Percentiles rank a stretch among this genome's conserved stretches.
These are phyloP conservation scores for Aselliscus stoliczkanus DNA, from an alignment of 2,797 vertebrate species.

Conservation along the genomic window DNA sequence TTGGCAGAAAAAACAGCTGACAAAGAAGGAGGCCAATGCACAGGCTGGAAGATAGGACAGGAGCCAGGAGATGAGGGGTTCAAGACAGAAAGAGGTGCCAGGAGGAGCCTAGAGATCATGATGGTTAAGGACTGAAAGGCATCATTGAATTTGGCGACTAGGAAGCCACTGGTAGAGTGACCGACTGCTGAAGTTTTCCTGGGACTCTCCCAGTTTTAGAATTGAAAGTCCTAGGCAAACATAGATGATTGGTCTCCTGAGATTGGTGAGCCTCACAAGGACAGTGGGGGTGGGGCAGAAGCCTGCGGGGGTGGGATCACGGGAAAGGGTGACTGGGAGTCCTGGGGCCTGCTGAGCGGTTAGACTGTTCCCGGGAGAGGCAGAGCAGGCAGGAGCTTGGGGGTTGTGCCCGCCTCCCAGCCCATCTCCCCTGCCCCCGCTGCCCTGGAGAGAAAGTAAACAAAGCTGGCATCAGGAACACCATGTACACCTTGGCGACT, in stretches of 20 bases:
- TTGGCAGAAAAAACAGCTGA: not conserved
- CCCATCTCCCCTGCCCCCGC: not conserved
- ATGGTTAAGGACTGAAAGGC: not conserved
- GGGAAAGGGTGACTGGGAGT: not conserved
- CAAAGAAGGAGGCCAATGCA: not conserved
- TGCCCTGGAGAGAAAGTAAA: not conserved
- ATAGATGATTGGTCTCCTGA: not conserved
- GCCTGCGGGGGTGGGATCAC: not conserved
- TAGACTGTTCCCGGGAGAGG: not conserved
- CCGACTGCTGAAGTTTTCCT: not conserved
- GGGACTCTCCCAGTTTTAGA: not conserved
- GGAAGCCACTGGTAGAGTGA: not conserved
- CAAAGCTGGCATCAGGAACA: not conserved
- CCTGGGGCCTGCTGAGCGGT: not conserved
- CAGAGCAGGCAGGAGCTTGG: not conserved
- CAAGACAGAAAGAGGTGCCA: not conserved
- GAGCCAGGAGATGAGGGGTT: not conserved
- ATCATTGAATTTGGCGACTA: not conserved
- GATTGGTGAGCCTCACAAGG: not conserved
- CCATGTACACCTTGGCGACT: not conserved
- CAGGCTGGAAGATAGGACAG: not conserved
- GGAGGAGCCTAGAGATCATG: not conserved
- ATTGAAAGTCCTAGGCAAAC: not conserved
- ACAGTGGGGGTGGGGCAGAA: not conserved
- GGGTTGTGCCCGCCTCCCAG: not conserved